These are phyloP conservation scores for Pandemis corylana DNA, from an alignment of 2,888 invertebrate species.

Conservation along the genomic window DNA sequence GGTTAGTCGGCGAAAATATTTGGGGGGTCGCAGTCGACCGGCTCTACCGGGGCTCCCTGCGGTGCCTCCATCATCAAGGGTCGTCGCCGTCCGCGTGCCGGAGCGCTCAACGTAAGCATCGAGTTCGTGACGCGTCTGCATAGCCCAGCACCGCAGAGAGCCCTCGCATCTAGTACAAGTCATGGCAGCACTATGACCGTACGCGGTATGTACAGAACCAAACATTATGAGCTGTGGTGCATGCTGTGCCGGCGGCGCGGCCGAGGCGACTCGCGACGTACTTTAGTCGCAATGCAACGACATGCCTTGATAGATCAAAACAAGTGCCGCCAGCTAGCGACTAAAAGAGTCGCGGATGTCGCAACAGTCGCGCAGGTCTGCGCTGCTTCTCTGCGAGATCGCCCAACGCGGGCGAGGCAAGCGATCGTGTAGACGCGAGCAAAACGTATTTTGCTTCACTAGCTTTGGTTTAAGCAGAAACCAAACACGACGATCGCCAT, in stretches of 20 bases:
- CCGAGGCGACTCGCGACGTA: constrained; percentile 45
- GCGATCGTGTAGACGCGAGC: not conserved
- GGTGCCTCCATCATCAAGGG: constrained; percentile 15
- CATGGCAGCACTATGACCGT: constrained; percentile 54
- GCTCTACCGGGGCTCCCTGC: constrained; percentile 49
- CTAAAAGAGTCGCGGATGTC: not conserved
- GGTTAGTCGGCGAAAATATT: constrained; percentile 73
- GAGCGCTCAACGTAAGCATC: too few relatives aligned
- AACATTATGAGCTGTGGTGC: constrained; percentile 63
- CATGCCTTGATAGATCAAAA: not conserved
- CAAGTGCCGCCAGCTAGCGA: not conserved
- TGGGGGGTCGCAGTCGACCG: constrained; percentile 69
- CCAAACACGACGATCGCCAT: not conserved
- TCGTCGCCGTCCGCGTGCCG: not conserved
- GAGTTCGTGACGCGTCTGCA: too few relatives aligned
- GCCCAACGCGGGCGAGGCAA: not conserved
- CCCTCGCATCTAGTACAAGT: constrained; percentile 43
- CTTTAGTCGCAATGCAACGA: not conserved
- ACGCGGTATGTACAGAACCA: constrained; percentile 64
- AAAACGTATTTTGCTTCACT: too few relatives aligned
- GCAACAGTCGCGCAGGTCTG: not conserved
- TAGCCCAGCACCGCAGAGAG: constrained; percentile 10
- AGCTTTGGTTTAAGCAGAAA: not conserved
- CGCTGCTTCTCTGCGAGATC: not conserved
- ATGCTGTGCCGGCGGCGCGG: constrained; percentile 58